Evolutionary conservation across 2,888 invertebrate species (phyloP), one percentile per base, ranked within the genome.

Genomic region (Leptinotarsa juncta): DNA sequence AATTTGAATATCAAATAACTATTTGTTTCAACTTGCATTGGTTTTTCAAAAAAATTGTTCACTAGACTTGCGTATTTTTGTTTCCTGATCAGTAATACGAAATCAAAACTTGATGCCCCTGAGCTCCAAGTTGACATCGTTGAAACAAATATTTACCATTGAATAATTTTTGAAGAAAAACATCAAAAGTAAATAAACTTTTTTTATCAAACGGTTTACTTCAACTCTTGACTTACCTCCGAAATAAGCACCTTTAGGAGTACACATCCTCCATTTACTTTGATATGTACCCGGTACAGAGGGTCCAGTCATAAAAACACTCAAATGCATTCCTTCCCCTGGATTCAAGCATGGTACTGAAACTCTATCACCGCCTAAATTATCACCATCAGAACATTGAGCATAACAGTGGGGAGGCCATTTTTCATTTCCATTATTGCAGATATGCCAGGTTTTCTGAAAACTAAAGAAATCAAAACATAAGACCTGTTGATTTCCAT

Each of bases 221-320:
- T 42, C 12, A 10, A 42, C 42, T 42, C 16, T 20, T 68, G 74
- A 77, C 84, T 87, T 89, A 97, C 97, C 97, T 88, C 98, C 98
- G 90, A 98, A 97, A 88, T 94, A 96, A 83, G 94, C 92, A 77
- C 97, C 97, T 83, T 93, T 93, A 57, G 95, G 91, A 74, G 96
- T 96, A 84, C 94, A 93, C 90, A 98, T 91, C 84, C 97, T 93
- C 94, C 97, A 98, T 89, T 95, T 94, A 81, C 95, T 95, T 87
- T 94, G 93, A 87, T 94, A 95, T 20, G 92, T 91, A 15, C 96
- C 96, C 57, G 93, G 90, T 73, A 89, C 86, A 16, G 90, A 88
- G 12, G 98, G 97, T 84, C 96, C 95, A 69, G 91, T 91, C 90
- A 97, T 92, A 83, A 94, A 93, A 77, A 97, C 90, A 81, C 92